phyloP scores from a whole-genome alignment of 2,797 vertebrate genomes.

The Picus viridis region DNA sequence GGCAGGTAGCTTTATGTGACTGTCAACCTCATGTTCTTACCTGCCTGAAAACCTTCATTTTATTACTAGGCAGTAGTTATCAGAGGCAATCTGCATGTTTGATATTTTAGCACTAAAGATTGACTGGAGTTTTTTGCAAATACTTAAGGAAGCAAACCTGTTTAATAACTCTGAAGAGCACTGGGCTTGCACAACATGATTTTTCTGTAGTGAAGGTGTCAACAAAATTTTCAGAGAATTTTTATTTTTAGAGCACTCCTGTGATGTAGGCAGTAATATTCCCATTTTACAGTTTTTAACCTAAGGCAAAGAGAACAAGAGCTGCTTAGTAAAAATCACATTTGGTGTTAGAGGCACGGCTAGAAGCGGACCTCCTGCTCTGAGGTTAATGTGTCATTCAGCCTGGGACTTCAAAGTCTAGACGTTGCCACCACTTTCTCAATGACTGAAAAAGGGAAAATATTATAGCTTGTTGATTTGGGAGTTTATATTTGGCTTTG shows the following conservation, averaged over 20 bases:
- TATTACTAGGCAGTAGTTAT: background rate
- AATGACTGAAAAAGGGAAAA: background rate
- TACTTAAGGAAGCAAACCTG: background rate
- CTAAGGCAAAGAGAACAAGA: background rate
- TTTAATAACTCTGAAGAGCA: background rate
- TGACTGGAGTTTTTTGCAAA: background rate
- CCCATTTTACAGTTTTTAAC: background rate
- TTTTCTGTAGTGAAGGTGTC: background rate
- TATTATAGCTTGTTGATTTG: background rate
- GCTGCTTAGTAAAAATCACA: background rate
- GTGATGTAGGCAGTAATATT: background rate
- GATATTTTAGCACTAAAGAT: background rate
- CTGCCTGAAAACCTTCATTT: background rate
- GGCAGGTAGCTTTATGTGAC: background rate
- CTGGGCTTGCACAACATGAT: background rate
- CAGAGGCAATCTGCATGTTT: background rate
- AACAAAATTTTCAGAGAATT: background rate
- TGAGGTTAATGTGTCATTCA: background rate
- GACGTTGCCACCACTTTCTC: background rate
- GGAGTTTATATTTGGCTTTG: constrained; percentile 5
- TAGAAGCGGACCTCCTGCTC: background rate
- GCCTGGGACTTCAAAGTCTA: constrained; percentile 9
- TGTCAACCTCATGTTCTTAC: background rate
- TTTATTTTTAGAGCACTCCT: background rate
- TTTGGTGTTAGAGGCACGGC: background rate